Evolutionary conservation across 2,797 vertebrate genomes (phyloP).

Genomic region (Enteromius treurensis): DNA sequence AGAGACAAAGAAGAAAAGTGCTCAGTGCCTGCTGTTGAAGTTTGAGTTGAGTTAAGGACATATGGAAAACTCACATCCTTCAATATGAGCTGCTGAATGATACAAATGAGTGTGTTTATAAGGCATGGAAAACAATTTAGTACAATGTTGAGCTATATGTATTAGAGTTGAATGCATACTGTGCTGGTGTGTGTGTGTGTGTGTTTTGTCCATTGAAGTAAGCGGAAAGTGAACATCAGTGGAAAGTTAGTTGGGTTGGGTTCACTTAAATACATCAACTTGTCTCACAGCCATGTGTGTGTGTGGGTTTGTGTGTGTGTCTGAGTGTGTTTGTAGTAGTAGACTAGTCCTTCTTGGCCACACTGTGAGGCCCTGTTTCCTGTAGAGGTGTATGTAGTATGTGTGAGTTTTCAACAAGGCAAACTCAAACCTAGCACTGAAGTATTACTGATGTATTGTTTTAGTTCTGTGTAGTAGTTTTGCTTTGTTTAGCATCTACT

Average conservation of each 20-base stretch:
- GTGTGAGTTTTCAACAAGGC: not conserved
- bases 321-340: conserved; percentile 8
- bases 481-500: not conserved
- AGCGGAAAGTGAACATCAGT: conserved; percentile 53
- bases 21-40: not conserved
- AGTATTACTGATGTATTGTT: not conserved
- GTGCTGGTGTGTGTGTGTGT: not conserved
- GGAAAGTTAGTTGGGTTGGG: conserved; percentile 54
- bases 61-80: conserved; percentile 60
- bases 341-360: conserved; percentile 3
- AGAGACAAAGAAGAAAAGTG: not conserved
- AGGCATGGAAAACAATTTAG: conserved; percentile 54
- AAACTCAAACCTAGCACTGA: not conserved
- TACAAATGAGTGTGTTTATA: conserved; percentile 7
- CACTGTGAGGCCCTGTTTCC: conserved; percentile 53
- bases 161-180: conserved; percentile 18
- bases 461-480: not conserved
- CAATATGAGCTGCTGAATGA: not conserved
- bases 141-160: conserved; percentile 20
- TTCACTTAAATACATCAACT: conserved; percentile 31
- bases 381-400: conserved; percentile 42
- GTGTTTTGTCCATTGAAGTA: conserved; percentile 27
- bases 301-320: not conserved
- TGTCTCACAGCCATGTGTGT: not conserved
- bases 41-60: conserved; percentile 6